phyloP scores from a whole-genome alignment of 53 echinoderm and acorn worm species.

The Apostichopus leukothele region DNA sequence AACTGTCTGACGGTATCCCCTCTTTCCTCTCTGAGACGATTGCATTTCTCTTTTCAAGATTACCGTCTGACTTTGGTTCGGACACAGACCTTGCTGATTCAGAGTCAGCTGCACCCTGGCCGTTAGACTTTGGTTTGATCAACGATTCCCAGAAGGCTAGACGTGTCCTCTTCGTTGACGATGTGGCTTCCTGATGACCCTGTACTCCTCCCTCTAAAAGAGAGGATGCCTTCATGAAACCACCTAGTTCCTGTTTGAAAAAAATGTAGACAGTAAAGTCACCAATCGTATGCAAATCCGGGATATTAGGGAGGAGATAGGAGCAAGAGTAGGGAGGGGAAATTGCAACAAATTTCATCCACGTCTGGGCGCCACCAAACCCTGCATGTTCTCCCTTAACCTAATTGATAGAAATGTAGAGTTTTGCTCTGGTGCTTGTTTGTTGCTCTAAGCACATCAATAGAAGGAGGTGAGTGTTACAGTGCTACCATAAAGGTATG shows the following conservation, averaged over 20 bases:
- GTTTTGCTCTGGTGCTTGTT: too few species aligned
- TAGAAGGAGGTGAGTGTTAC: too few species aligned
- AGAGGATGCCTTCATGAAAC: conserved; percentile 70
- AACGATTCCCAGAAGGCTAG: not conserved
- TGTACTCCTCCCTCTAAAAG: conserved; percentile 26
- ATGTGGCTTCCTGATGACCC: conserved; percentile 22
- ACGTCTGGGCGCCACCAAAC: not conserved
- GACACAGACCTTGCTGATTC: not conserved
- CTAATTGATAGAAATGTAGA: too few species aligned
- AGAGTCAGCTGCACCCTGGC: not conserved
- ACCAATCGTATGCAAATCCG: too few species aligned
- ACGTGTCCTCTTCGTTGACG: not conserved
- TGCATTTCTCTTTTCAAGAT: not conserved
- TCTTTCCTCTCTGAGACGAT: not conserved
- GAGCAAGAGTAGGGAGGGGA: too few species aligned
- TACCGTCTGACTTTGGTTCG: not conserved
- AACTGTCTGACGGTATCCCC: not conserved
- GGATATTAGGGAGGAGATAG: too few species aligned
- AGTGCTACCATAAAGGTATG: too few species aligned
- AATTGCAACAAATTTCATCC: not conserved
- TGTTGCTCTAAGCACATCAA: too few species aligned
- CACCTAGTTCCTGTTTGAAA: conserved; percentile 12
- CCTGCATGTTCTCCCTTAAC: too few species aligned
- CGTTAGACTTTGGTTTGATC: not conserved
- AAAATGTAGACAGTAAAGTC: not conserved